Evolutionary conservation across 2,113 vertebrate species (phyloP), one percentile per base, ranked within the genome.

Genomic region (Cinclus cinclus): DNA sequence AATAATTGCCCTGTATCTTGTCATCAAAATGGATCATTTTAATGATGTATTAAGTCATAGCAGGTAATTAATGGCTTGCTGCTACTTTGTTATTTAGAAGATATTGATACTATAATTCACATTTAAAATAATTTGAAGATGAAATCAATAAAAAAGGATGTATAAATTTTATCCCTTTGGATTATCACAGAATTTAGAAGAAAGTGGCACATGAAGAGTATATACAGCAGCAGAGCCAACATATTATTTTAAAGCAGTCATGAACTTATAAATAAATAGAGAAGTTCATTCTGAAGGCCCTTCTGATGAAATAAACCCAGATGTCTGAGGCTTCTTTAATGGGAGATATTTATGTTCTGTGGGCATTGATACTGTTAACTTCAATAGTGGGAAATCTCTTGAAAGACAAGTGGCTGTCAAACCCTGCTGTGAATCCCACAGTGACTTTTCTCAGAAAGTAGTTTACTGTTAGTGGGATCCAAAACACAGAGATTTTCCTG

Each of bases 381-480:
- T 94, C 91, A 89, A 15, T 39, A 83, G 75, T 41, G 33, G 62
- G 42, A 86, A 90, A 83, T 71, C 83, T 87, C 82, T 85, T 96
- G 91, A 87, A 94, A 95, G 81, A 93, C 73, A 93, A 95, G 90
- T 84, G 86, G 25, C 78, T 95, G 90, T 90, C 93, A 95, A 90
- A 88, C 35, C 90, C 89, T 94, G 91, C 84, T 88, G 87, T 70
- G 94, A 95, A 77, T 96, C 89, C 89, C 31, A 7, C 39, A 49
- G 91, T 70, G 89, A 74, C 78, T 91, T 89, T 89, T 94, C 78
- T 90, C 31, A 94, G 93, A 88, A 93, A 94, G 94, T 95, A 86
- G 63, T 96, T 94, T 95, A 94, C 60, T 77, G 62, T 91, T 96
- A 77, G 63, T 91, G 60, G 55, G 70, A 79, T 92, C 44, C 59